phyloP scores from a whole-genome alignment of 2,113 vertebrate genomes.

The Saccopteryx leptura region DNA sequence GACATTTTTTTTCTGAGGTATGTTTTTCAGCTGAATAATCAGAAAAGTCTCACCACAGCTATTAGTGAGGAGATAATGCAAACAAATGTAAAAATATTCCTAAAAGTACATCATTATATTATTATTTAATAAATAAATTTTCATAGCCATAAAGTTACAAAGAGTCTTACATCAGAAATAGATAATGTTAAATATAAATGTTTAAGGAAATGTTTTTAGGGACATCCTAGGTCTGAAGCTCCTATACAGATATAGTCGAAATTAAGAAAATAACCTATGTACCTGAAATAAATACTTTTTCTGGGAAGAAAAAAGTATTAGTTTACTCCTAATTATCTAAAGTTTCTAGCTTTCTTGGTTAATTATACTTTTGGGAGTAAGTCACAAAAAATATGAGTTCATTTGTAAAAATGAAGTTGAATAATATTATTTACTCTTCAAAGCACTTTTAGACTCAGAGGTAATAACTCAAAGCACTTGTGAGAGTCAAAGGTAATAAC shows the following conservation, averaged over 20 bases:
- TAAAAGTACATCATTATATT: not conserved
- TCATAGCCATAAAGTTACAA: not conserved
- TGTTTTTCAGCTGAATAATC: slow-evolving; percentile 19
- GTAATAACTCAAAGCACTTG: not conserved
- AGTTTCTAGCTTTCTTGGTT: not conserved
- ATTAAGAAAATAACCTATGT: not conserved
- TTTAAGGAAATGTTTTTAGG: not conserved
- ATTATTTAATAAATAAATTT: slow-evolving; percentile 17
- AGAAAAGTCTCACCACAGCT: not conserved
- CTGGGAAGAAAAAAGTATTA: not conserved
- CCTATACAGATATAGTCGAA: not conserved
- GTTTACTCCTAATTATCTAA: slow-evolving; percentile 27
- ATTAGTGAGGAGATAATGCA: not conserved
- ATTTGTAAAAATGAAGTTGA: slow-evolving; percentile 23
- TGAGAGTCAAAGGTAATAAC: not conserved
- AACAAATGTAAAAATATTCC: slow-evolving; percentile 30
- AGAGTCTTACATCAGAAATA: not conserved
- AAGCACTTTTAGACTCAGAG: too few species aligned
- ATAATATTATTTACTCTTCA: not conserved
- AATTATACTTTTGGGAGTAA: not conserved
- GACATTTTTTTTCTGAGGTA: not conserved
- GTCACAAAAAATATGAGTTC: not conserved
- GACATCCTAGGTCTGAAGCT: not conserved
- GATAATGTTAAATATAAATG: slow-evolving; percentile 15
- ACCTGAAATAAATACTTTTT: not conserved